Evolutionary conservation across 2,797 vertebrate species (phyloP), one percentile per base, ranked within the genome.

Genomic region (Alosa sapidissima): DNA sequence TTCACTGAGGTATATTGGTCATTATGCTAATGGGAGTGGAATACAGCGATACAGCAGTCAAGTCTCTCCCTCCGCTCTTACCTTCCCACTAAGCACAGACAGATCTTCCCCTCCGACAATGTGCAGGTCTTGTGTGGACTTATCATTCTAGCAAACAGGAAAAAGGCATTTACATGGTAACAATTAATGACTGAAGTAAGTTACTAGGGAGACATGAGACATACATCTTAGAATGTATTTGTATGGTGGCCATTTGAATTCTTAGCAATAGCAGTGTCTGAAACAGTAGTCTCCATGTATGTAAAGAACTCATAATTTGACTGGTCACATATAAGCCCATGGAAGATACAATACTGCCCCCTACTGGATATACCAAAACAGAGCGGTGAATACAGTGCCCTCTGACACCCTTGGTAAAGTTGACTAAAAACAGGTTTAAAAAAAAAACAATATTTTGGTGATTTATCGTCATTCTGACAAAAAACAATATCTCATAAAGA

Each of bases 91-190:
- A 91, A 98, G 94, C 85, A 95, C 94, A 49, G 97, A 96, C 89
- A 99, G 94, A 91, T 97, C 97, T 68, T 97, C 95, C 14, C 93
- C 96, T 93, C 96, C 97, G 0, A 96, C 92, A 81, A 98, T 97
- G 90, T 97, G 97, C 87, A 97, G 96, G 91, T 97, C 95, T 83
- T 95, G 94, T 85, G 95, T 96, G 1, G 96, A 97, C 62, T 96
- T 94, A 90, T 98, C 97, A 81, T 99, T 98, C 98, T 99, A 87
- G 75, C 88, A 33, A 62, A 51, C 13, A 62, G 65, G 11, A 21
- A 51, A 16, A 5, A 24, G 7, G 54, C 36, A 47, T 19, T 14
- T 33, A 33, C 45, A 62, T 24, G 41, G 13, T 36, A 10, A 45
- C 82, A 78, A 0, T 78, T 14, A 21, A 33, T 13, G 8, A 82